phyloP scores from a whole-genome alignment of 2,888 invertebrate genomes.

The Emesis furor region DNA sequence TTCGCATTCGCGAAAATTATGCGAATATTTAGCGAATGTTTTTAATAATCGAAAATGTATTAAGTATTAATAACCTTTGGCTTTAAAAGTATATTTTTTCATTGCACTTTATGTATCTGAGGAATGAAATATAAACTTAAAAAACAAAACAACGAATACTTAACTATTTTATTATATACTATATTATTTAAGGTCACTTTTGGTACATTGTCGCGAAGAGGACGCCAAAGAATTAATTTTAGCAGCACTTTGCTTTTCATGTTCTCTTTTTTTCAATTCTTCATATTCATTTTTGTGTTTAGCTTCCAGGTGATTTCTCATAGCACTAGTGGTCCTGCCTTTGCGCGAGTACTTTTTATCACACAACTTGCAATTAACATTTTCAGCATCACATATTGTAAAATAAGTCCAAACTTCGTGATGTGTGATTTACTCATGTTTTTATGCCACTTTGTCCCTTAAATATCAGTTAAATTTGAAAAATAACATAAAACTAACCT shows the following conservation, averaged over 20 bases:
- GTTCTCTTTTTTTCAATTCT: conserved; percentile 48
- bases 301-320: conserved; percentile 51
- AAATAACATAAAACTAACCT: conserved; percentile 52
- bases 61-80: conserved; percentile 22
- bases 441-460: conserved; percentile 43
- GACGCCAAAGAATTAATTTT: conserved; percentile 50
- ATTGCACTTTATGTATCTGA: conserved; percentile 37
- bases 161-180: conserved; percentile 21
- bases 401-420: conserved; percentile 53
- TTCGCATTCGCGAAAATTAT: too few relatives aligned
- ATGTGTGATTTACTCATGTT: conserved; percentile 46
- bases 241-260: conserved; percentile 44
- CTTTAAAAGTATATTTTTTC: conserved; percentile 24
- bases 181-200: conserved; percentile 35
- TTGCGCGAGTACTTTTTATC: conserved; percentile 59
- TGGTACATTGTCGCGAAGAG: conserved; percentile 45
- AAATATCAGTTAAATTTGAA: conserved; percentile 46
- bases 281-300: conserved; percentile 16
- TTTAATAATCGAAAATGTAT: not conserved
- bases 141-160: conserved; percentile 45
- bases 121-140: conserved; percentile 42
- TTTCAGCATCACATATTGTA: conserved; percentile 49
- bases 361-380: conserved; percentile 54
- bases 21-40: too few relatives aligned
- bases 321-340: conserved; percentile 59